A percentile compares a stretch with the other conserved stretches of the same genome.
These are phyloP conservation scores for Pristionchus arcanus DNA, from an alignment of 2,888 invertebrate genomes.

Conservation along the genomic window DNA sequence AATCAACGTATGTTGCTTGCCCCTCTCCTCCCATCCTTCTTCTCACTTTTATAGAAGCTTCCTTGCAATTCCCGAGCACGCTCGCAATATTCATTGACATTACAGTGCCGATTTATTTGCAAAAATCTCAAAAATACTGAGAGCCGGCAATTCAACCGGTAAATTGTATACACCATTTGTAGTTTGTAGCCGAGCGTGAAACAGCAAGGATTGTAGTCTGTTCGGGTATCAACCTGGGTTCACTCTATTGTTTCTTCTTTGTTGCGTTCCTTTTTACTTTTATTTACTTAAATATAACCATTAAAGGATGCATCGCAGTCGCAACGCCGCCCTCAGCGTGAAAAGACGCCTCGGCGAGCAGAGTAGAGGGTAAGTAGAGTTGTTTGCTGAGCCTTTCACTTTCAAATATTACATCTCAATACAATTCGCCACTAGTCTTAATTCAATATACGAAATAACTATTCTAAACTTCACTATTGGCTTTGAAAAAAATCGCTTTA, in stretches of 20 bases:
- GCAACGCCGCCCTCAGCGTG: background rate
- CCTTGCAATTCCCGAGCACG: too few relatives aligned
- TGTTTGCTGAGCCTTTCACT: background rate
- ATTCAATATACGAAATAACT: too few relatives aligned
- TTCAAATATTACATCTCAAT: background rate
- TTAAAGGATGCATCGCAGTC: constrained; percentile 40
- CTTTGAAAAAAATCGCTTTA: too few relatives aligned
- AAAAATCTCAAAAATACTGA: background rate
- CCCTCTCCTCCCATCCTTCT: too few relatives aligned
- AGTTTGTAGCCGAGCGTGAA: constrained; percentile 33
- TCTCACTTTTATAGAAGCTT: too few relatives aligned
- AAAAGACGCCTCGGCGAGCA: background rate
- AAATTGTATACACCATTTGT: constrained; percentile 23
- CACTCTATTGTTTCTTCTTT: background rate
- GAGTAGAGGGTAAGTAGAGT: background rate
- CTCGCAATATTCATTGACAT: too few relatives aligned
- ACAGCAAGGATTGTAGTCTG: constrained; percentile 29
- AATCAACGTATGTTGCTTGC: too few relatives aligned
- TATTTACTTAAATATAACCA: background rate
- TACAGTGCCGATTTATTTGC: too few relatives aligned
- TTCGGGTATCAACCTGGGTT: constrained; percentile 27
- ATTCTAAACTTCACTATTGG: too few relatives aligned
- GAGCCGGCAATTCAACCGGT: background rate
- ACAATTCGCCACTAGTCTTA: background rate
- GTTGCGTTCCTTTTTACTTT: background rate